Base-by-base conservation (phyloP, 2,797 vertebrate species). In the Hirundo rustica region DNA sequence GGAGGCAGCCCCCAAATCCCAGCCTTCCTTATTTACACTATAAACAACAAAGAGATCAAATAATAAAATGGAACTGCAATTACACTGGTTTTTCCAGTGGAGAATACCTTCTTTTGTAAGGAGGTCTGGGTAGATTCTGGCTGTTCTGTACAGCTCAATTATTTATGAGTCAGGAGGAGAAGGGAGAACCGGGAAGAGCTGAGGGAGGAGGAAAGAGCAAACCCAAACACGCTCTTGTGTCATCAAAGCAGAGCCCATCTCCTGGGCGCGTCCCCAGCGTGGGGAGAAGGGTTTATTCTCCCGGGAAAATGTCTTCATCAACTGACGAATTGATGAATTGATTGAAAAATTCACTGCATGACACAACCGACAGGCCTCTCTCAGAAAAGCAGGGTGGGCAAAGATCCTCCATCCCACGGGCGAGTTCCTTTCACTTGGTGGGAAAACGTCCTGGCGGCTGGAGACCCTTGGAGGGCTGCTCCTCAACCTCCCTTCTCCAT, bases 221-320 rank as follows among this genome's bases (percentile, higher is more conserved):
- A 92, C 61, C 72, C 34, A 0, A 73, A 51, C 65, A 16, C 0
- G 1, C 11, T 70, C 38, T 38, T 47, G 57, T 60, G 48, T 1
- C 12, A 6, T 0, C 55, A 45, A 61, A 66, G 26, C 5, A 1
- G 22, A 44, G 65, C 72, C 67, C 51, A 7, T 14, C 38, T 68
- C n/a, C 78, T 47, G 72, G 74, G 71, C 71, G n/a, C 0, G 1
- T 23, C 58, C 88, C 67, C 81, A 36, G 1, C 0, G 0, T 6
- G 50, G 38, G 4, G 40, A 58, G 48, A 30, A 62, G 2, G 22
- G 32, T 34, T 71, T 42, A 13, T n/a, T 67, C 90, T 74, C 53
- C 65, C 61, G 68, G 53, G 80, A 38, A 82, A 74, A 64, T 1
- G 3, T 6, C 65, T 73, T 22, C 61, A 38, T 7, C 64, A 22